Percentiles rank a stretch among this genome's conserved stretches.
These are phyloP conservation scores for Tangara arthus DNA, from an alignment of 2,797 vertebrate genomes.

Conservation along the genomic window DNA sequence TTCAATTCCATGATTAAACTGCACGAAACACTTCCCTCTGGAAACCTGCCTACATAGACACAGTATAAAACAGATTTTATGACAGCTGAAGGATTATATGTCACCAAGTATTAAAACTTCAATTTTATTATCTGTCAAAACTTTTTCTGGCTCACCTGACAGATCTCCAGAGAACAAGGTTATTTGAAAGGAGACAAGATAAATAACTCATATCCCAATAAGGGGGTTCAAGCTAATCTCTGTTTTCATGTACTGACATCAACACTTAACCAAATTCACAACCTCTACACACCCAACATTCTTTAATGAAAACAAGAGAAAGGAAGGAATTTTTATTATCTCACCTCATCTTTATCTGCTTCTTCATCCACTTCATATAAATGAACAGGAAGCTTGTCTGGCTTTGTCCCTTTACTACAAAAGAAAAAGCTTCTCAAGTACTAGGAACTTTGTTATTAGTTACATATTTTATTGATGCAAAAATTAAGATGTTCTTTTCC, in stretches of 20 bases:
- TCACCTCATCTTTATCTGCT: constrained; percentile 95
- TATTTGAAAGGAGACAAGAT: background rate
- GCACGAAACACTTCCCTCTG: background rate
- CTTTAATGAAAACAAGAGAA: background rate
- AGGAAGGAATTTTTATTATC: background rate
- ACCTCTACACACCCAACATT: background rate
- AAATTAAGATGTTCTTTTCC: background rate
- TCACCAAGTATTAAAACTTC: background rate
- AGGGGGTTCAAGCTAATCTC: background rate
- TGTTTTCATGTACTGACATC: background rate
- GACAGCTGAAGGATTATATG: background rate
- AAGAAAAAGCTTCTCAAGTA: constrained; percentile 33
- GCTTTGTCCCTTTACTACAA: constrained; percentile 85
- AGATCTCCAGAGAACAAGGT: background rate
- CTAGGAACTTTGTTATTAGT: background rate
- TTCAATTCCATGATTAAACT: background rate
- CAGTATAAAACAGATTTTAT: background rate
- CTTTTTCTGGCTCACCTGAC: background rate
- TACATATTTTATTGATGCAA: background rate
- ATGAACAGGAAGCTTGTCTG: constrained; percentile 91
- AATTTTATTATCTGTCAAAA: background rate
- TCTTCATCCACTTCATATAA: constrained; percentile 98
- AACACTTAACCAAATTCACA: background rate
- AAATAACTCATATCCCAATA: background rate
- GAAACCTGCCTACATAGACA: background rate